These are phyloP conservation scores for Vulpes lagopus DNA, from an alignment of 2,113 vertebrate species.

Conservation along the genomic window DNA sequence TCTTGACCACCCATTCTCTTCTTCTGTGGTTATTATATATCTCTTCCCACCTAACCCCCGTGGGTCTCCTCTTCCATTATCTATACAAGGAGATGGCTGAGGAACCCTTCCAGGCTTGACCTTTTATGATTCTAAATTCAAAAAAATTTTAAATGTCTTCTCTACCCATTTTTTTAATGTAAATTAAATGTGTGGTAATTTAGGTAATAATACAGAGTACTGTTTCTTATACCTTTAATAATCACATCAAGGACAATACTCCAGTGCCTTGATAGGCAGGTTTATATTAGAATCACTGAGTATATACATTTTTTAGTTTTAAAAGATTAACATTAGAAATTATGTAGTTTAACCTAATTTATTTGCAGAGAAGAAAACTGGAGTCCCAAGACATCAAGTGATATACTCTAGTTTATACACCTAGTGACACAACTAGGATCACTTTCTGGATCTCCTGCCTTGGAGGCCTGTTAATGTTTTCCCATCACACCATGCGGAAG, in stretches of 20 bases:
- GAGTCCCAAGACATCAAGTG: not conserved
- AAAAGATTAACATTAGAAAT: conserved; percentile 17
- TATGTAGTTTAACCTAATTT: not conserved
- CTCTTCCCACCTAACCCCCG: not conserved
- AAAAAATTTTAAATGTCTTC: not conserved
- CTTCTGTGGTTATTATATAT: not conserved
- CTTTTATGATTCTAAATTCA: conserved; percentile 15
- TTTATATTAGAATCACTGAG: conserved; percentile 57
- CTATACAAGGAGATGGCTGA: not conserved
- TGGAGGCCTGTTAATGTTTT: not conserved
- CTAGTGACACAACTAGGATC: not conserved
- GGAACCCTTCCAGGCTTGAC: not conserved
- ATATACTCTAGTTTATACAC: not conserved
- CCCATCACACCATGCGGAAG: not conserved
- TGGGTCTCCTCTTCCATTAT: not conserved
- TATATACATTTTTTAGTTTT: conserved; percentile 29
- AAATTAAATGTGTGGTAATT: not conserved
- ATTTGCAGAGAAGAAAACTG: not conserved
- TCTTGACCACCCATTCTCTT: not conserved
- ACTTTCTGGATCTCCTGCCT: not conserved
- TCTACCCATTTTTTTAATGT: conserved; percentile 21
- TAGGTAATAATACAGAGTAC: conserved; percentile 2
- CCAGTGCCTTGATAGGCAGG: not conserved
- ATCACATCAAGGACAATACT: not conserved
- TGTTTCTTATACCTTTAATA: conserved; percentile 33